These are phyloP conservation scores for Chloroceryle aenea DNA, from an alignment of 2,113 vertebrate species.

Conservation along the genomic window DNA sequence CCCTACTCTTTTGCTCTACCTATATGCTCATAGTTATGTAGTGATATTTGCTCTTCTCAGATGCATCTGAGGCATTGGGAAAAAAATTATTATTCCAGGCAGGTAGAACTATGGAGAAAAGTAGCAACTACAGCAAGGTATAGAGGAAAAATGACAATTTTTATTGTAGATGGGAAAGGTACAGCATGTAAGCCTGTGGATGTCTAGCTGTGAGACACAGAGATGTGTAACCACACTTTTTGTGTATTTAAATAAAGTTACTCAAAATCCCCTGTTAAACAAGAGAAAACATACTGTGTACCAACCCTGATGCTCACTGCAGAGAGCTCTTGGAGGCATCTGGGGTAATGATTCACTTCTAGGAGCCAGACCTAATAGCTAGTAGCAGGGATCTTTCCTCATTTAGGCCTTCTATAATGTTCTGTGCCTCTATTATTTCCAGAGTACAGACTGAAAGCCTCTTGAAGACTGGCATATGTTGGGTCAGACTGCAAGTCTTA, in stretches of 20 bases:
- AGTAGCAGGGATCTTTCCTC: background rate
- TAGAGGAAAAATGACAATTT: background rate
- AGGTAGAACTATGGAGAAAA: background rate
- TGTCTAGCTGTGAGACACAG: background rate
- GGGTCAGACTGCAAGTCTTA: background rate
- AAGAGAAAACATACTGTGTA: background rate
- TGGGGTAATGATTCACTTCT: background rate
- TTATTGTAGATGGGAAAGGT: background rate
- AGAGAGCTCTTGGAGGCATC: background rate
- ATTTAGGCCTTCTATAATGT: background rate
- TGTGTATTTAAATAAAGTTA: background rate
- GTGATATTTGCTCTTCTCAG: background rate
- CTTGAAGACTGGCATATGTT: background rate
- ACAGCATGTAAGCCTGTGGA: background rate
- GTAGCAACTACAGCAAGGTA: background rate
- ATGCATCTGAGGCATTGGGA: background rate
- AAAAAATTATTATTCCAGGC: background rate
- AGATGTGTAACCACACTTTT: background rate
- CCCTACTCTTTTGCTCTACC: background rate
- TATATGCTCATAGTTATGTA: background rate
- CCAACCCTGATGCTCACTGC: background rate
- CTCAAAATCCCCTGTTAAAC: background rate
- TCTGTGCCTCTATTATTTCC: background rate
- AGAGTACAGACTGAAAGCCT: background rate
- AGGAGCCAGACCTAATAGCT: background rate